Conservation (phyloP, 2,797 vertebrate species). For the Macrochelys suwanniensis region DNA sequence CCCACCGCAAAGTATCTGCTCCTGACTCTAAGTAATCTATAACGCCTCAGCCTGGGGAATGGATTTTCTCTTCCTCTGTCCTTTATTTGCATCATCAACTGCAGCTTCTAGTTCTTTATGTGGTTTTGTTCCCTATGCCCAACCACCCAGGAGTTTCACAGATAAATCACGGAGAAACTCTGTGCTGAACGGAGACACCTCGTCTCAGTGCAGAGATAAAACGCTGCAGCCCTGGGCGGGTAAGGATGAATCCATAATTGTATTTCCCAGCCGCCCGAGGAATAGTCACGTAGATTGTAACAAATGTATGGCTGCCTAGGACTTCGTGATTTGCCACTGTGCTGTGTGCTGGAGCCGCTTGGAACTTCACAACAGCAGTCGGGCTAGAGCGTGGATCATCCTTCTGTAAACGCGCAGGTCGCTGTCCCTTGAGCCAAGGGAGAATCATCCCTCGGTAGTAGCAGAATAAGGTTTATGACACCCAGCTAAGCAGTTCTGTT, state of each 20-base stretch:
- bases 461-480: background rate
- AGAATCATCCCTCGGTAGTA: background rate
- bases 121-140: background rate
- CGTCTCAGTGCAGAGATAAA: background rate
- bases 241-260: background rate
- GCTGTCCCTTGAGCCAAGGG: background rate
- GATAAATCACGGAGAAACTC: background rate
- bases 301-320: background rate
- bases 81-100: background rate
- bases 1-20: background rate
- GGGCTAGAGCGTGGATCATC: background rate
- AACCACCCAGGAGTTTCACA: background rate
- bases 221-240: background rate
- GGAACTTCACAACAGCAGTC: background rate
- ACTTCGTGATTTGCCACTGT: background rate
- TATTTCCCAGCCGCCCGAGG: background rate
- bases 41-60: background rate
- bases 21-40: background rate
- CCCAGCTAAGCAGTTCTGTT: background rate
- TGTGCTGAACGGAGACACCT: background rate
- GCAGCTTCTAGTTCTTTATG: background rate
- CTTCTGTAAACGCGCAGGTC: background rate
- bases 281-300: background rate
- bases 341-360: background rate
- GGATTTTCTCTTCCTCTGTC: background rate